Evolutionary conservation across 2,113 vertebrate species (phyloP).

Genomic region (Pipa parva): DNA sequence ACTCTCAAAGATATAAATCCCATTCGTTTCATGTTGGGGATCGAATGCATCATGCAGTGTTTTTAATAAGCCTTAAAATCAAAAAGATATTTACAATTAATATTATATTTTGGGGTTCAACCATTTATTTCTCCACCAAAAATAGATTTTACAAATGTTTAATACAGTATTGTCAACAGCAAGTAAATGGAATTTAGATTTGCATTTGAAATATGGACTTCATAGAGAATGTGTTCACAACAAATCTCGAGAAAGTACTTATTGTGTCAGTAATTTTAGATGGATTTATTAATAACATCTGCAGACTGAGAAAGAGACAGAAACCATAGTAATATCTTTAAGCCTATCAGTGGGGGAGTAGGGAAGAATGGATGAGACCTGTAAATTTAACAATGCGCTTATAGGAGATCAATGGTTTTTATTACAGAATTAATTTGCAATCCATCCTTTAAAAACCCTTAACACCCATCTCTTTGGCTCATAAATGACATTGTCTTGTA

Average conservation of each 20-base stretch:
- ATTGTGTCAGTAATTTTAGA: no score
- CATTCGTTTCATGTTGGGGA: constrained; percentile 4
- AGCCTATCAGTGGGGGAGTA: constrained; percentile 7
- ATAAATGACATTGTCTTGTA: constrained; percentile 23
- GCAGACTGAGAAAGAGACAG: constrained; percentile 41
- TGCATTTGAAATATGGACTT: no score
- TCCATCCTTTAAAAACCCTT: constrained; percentile 7
- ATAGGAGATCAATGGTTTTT: background rate
- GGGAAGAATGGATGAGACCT: background rate
- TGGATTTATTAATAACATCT: constrained; percentile 53
- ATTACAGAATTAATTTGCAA: constrained; percentile 27
- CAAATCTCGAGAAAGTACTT: no score
- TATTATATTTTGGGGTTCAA: no score
- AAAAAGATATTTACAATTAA: no score
- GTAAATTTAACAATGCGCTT: background rate
- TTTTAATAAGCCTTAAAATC: no score
- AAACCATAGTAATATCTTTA: constrained; percentile 41
- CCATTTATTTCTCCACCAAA: no score
- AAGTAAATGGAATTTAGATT: no score
- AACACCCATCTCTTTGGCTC: constrained; percentile 12
- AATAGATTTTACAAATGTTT: no score
- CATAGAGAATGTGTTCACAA: no score
- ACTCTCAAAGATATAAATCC: constrained; percentile 3
- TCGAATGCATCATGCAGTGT: no score
- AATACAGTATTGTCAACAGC: no score